phyloP scores from a whole-genome alignment of 2,797 vertebrate genomes.

The Enteromius anoplus region DNA sequence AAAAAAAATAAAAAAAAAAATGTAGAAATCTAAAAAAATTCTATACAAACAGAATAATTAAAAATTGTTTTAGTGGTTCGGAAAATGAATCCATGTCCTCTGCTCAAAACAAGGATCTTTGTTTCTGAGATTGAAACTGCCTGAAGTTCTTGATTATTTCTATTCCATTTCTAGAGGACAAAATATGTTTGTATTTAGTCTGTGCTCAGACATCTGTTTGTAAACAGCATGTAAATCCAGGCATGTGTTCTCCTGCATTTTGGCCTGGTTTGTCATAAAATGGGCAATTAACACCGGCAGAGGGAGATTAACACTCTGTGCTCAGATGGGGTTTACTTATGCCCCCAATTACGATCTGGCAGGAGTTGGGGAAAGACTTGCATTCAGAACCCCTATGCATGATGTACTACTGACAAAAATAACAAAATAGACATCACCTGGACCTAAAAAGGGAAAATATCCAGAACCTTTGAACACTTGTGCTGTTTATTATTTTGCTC shows the following conservation, averaged over 20 bases:
- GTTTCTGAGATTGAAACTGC: slow-evolving; percentile 36
- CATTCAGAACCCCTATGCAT: slow-evolving; percentile 63
- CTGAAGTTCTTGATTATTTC: slow-evolving; percentile 40
- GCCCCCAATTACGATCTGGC: slow-evolving; percentile 66
- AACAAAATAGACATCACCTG: slow-evolving; percentile 22
- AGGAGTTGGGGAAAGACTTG: slow-evolving; percentile 53
- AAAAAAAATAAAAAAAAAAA: not conserved
- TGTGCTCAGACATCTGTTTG: slow-evolving; percentile 55
- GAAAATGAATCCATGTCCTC: not conserved
- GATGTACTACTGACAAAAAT: slow-evolving; percentile 57
- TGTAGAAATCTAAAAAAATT: not conserved
- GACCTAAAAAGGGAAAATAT: slow-evolving; percentile 5
- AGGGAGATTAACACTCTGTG: slow-evolving; percentile 65
- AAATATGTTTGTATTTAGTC: slow-evolving; percentile 41
- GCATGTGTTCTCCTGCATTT: slow-evolving; percentile 49
- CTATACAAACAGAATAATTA: not conserved
- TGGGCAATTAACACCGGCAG: slow-evolving; percentile 69
- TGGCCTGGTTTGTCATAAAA: slow-evolving; percentile 68
- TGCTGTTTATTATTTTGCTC: not conserved
- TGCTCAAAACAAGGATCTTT: slow-evolving; percentile 13
- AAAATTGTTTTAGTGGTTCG: not conserved
- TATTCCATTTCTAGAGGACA: slow-evolving; percentile 25
- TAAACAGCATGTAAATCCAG: slow-evolving; percentile 46
- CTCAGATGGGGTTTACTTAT: slow-evolving; percentile 62
- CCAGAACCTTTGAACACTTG: slow-evolving; percentile 10